Conservation (phyloP, 2,113 vertebrate species). For the Sinosuthora webbiana region DNA sequence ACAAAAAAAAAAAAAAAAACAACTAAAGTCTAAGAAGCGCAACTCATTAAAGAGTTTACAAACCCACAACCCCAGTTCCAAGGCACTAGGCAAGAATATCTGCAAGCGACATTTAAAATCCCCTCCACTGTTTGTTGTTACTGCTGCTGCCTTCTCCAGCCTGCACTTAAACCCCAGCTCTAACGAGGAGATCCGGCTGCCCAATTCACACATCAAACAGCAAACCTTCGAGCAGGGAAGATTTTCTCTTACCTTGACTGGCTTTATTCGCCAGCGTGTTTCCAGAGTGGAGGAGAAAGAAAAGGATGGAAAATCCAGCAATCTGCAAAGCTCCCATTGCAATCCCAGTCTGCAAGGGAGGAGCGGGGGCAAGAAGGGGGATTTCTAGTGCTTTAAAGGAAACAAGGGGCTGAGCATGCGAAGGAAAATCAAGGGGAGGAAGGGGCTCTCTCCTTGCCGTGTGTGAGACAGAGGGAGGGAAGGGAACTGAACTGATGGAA, state of each 20-base stretch:
- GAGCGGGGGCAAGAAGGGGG: constrained; percentile 38
- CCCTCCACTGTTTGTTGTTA: constrained; percentile 10
- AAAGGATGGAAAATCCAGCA: constrained; percentile 83
- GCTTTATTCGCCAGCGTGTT: constrained; percentile 82
- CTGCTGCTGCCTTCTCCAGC: constrained; percentile 32
- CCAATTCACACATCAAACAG: not conserved
- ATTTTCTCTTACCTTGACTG: constrained; percentile 85
- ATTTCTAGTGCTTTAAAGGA: constrained; percentile 59
- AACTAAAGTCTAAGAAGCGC: not conserved
- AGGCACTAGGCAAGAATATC: not conserved
- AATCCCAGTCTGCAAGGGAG: constrained; percentile 65
- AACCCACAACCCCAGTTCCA: not conserved
- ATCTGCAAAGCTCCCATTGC: constrained; percentile 85
- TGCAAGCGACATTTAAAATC: constrained; percentile 5
- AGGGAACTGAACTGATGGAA: constrained; percentile 43
- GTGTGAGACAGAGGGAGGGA: constrained; percentile 48
- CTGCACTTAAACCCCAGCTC: not conserved
- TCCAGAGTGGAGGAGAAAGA: constrained; percentile 85
- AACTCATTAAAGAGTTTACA: constrained; percentile 2
- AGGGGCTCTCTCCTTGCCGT: constrained; percentile 41
- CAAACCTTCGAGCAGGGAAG: constrained; percentile 11
- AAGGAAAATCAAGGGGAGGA: constrained; percentile 21
- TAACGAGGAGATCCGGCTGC: constrained; percentile 15
- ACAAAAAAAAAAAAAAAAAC: no score
- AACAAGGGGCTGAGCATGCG: constrained; percentile 54